Evolutionary conservation across 2,888 invertebrate species (phyloP).

Genomic region (Aphidius colemani): DNA sequence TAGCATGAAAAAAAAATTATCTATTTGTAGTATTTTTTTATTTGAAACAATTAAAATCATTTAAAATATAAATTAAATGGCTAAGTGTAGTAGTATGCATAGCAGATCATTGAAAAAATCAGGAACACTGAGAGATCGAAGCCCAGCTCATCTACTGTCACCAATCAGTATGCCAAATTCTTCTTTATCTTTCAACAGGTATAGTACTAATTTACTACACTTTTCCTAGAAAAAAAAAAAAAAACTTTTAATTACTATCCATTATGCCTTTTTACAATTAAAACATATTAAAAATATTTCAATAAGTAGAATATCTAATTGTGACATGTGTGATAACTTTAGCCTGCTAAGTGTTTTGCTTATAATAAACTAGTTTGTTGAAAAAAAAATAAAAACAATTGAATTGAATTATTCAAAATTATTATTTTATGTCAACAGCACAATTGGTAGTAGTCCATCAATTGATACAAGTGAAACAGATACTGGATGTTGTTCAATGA

Average conservation of each 20-base stretch:
- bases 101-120: slow-evolving; percentile 55
- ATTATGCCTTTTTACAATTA: too few species aligned
- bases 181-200: slow-evolving; percentile 66
- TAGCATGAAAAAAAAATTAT: too few species aligned
- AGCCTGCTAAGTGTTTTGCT: background rate
- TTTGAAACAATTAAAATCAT: background rate
- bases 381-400: too few species aligned
- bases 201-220: slow-evolving; percentile 41
- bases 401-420: too few species aligned
- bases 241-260: too few species aligned
- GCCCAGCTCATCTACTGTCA: slow-evolving; percentile 62
- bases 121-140: slow-evolving; percentile 55
- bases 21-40: slow-evolving; percentile 1
- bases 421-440: slow-evolving; percentile 54
- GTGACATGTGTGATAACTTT: too few species aligned
- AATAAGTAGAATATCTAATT: background rate
- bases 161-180: slow-evolving; percentile 67
- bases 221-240: too few species aligned
- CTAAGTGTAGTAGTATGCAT: slow-evolving; percentile 36
- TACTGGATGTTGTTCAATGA: slow-evolving; percentile 63
- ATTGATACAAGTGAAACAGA: slow-evolving; percentile 68
- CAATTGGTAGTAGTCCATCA: slow-evolving; percentile 74
- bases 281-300: background rate
- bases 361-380: slow-evolving; percentile 1
- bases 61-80: slow-evolving; percentile 11